Evolutionary conservation across 1,140 invertebrate genomes (phyloP), one percentile per base, ranked within the genome.

Genomic region (Drosophila azteca): DNA sequence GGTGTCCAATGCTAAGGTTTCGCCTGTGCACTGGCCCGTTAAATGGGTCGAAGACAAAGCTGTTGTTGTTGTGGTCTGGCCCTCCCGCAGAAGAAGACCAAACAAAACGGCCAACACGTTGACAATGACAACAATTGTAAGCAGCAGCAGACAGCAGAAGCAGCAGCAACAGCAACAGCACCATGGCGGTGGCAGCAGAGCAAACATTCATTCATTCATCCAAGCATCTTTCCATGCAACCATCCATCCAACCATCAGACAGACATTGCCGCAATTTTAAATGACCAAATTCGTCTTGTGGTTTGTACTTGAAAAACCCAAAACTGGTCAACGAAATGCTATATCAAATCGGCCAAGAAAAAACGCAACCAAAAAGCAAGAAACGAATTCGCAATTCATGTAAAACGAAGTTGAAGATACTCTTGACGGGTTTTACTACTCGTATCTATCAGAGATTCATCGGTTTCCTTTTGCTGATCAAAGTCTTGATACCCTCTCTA

Each of bases 251-350:
- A 43, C 46, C 62, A 62, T 39, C 65, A n/a, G n/a, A n/a, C 17
- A 67, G 74, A 79, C 70, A 76, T 61, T 65, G 80, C 82, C 78
- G 70, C 83, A 85, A 82, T 85, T 85, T 82, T 78, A 88, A 85
- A 85, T 85, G 82, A 85, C 82, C 82, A 85, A 87, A 85, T 85
- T 88, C 78, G 82, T 87, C 79, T 71, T 87, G 83, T 85, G 82
- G 83, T 87, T 85, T 87, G 82, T 85, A 85, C 82, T 85, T 85
- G 82, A 82, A 77, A 87, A 53, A 3, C 74, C 82, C 82, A 78
- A 85, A 85, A 81, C 74, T 87, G 82, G 82, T 65, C 63, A 84
- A 67, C 63, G 77, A 87, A 87, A 85, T 84, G 82, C 81, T 77
- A 68, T 82, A 82, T 69, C 50, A 69, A 49, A 67, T 62, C 41